Evolutionary conservation across 2,113 vertebrate genomes (phyloP).

Genomic region (Orthochromis indermauri): DNA sequence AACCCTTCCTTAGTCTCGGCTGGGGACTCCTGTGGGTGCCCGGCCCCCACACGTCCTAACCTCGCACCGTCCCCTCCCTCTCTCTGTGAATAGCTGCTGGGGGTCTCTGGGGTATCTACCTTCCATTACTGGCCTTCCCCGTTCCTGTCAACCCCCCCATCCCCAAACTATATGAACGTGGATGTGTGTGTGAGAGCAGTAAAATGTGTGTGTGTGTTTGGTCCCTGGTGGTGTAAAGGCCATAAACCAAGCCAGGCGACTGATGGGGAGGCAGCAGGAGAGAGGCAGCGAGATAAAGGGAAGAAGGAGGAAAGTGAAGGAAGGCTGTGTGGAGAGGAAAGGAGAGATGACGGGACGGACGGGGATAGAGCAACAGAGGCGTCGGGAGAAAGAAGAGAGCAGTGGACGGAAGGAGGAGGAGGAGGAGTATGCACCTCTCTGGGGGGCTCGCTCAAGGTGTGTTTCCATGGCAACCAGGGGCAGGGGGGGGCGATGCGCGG

Average conservation of each 20-base stretch:
- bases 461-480: slow-evolving; percentile 90
- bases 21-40: slow-evolving; percentile 30
- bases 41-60: neutral
- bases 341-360: slow-evolving; percentile 11
- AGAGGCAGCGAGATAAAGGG: slow-evolving; percentile 47
- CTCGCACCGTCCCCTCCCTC: neutral
- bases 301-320: slow-evolving; percentile 53
- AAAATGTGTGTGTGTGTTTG: neutral
- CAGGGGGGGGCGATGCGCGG: slow-evolving; percentile 24
- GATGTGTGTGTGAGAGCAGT: neutral
- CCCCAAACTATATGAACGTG: neutral
- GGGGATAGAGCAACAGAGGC: slow-evolving; percentile 5
- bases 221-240: slow-evolving; percentile 34
- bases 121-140: slow-evolving; percentile 27
- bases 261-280: slow-evolving; percentile 80
- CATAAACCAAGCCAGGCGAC: slow-evolving; percentile 64
- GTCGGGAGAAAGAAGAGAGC: slow-evolving; percentile 28
- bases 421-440: slow-evolving; percentile 81
- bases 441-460: slow-evolving; percentile 88
- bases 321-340: neutral
- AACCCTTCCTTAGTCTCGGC: slow-evolving; percentile 26
- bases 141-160: neutral
- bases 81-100: neutral
- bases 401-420: slow-evolving; percentile 46
- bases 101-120: neutral